Evolutionary conservation across 2,113 vertebrate species (phyloP).

Genomic region (Scopus umbretta): DNA sequence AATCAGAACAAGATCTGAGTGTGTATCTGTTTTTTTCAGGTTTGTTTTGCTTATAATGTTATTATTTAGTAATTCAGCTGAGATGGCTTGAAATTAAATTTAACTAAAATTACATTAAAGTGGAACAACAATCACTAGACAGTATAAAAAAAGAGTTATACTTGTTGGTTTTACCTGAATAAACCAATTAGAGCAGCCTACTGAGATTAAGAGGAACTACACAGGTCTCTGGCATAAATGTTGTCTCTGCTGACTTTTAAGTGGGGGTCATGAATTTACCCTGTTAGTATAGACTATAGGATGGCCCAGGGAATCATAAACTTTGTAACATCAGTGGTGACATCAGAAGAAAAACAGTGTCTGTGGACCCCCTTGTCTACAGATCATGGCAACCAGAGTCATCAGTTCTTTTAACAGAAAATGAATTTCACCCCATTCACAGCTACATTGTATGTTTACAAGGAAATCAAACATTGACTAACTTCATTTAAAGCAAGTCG

Average conservation of each 20-base stretch:
- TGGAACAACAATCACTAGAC: background rate
- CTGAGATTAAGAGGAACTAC: background rate
- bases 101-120: conserved; percentile 1
- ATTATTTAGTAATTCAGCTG: conserved; percentile 9
- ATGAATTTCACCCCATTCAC: background rate
- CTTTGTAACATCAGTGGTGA: background rate
- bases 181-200: background rate
- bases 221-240: background rate
- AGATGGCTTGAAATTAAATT: conserved; percentile 29
- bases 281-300: background rate
- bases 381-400: background rate
- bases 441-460: background rate
- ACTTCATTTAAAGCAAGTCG: background rate
- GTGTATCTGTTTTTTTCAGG: background rate
- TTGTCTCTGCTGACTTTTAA: background rate
- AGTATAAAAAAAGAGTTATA: background rate
- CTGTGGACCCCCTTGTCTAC: background rate
- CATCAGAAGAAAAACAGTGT: background rate
- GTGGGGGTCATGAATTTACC: background rate
- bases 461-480: background rate
- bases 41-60: background rate
- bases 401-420: background rate
- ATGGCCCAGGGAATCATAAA: background rate
- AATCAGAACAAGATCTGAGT: background rate
- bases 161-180: background rate